Conservation (phyloP, 92 coral and sea anemone genomes). For the Metridium senile region DNA sequence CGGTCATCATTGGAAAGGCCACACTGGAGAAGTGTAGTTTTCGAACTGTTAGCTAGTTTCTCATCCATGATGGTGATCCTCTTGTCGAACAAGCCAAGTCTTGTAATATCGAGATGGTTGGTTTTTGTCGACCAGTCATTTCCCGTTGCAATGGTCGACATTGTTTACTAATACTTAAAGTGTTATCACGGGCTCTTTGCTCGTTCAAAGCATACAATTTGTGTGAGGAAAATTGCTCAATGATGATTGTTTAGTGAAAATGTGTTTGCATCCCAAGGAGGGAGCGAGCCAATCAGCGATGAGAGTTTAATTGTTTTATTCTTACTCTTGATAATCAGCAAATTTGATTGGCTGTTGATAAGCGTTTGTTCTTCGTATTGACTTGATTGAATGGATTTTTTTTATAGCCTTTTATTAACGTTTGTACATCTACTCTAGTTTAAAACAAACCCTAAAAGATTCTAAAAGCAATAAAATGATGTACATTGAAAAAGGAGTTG, state of each 20-base stretch:
- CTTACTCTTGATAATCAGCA: conserved; percentile 40
- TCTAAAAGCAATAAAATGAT: background rate
- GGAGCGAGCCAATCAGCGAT: conserved; percentile 60
- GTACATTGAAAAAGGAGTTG: background rate
- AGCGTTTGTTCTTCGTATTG: conserved; percentile 51
- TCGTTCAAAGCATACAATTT: conserved; percentile 44
- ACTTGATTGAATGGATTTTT: conserved; percentile 80
- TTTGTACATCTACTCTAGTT: background rate
- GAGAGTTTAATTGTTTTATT: conserved; percentile 63
- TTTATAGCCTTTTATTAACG: conserved; percentile 32
- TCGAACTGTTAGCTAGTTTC: conserved; percentile 4
- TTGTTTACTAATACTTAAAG: conserved; percentile 17
- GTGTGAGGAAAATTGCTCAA: conserved; percentile 73
- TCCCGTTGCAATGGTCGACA: conserved; percentile 32
- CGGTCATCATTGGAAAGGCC: background rate
- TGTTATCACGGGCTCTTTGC: conserved; percentile 31
- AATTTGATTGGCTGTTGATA: conserved; percentile 65
- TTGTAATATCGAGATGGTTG: background rate
- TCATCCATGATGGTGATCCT: conserved; percentile 4
- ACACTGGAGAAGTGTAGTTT: background rate
- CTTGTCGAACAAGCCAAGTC: background rate
- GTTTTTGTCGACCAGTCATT: conserved; percentile 13
- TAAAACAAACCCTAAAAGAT: background rate
- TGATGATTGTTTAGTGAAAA: conserved; percentile 86
- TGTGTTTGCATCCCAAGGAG: conserved; percentile 70